phyloP scores from a whole-genome alignment of 2,888 invertebrate species.

The Cylloceria caligata region DNA sequence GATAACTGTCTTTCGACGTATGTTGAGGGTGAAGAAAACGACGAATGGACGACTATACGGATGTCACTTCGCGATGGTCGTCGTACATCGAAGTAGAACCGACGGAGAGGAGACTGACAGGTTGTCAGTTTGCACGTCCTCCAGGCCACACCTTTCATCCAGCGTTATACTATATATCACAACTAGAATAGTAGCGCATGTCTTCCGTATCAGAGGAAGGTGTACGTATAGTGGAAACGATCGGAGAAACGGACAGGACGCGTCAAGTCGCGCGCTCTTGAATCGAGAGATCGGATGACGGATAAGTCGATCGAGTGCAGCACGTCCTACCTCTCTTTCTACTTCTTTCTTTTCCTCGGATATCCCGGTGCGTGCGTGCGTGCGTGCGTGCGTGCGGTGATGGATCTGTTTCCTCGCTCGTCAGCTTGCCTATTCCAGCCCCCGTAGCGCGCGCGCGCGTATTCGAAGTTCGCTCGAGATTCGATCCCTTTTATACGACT shows the following conservation, averaged over 20 bases:
- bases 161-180: constrained; percentile 1
- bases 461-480: not conserved
- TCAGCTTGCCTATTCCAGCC: constrained; percentile 31
- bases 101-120: not conserved
- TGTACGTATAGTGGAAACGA: constrained; percentile 6
- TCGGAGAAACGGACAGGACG: constrained; percentile 30
- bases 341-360: constrained; percentile 25
- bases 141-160: constrained; percentile 12
- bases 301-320: constrained; percentile 51
- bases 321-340: constrained; percentile 13
- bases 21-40: too few species aligned
- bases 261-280: constrained; percentile 37
- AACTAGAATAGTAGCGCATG: constrained; percentile 4
- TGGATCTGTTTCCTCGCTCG: constrained; percentile 57
- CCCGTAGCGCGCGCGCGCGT: constrained; percentile 21
- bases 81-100: not conserved
- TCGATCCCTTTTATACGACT: too few species aligned
- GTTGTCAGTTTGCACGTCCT: constrained; percentile 21
- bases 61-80: too few species aligned
- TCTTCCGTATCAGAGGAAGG: constrained; percentile 13
- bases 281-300: constrained; percentile 53
- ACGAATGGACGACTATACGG: too few species aligned
- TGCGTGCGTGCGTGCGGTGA: too few species aligned
- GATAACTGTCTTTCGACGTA: too few species aligned
- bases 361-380: constrained; percentile 29